These are phyloP conservation scores for Brevimyrus niger DNA, from an alignment of 2,113 vertebrate genomes.

Conservation along the genomic window DNA sequence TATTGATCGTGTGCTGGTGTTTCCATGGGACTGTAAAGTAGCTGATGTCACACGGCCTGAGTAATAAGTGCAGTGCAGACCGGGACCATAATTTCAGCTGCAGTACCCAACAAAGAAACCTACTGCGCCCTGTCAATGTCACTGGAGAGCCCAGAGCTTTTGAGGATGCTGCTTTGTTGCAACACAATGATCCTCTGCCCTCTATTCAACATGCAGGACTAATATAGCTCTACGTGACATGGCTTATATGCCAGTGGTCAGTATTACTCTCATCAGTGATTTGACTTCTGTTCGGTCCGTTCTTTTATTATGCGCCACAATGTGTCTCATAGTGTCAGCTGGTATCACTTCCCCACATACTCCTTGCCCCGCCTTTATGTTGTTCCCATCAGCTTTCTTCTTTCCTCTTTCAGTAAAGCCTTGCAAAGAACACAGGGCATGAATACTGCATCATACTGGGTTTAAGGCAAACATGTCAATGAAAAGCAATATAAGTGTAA, in stretches of 20 bases:
- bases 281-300: not conserved
- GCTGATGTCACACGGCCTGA: not conserved
- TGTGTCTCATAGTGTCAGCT: not conserved
- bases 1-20: conserved; percentile 13
- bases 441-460: conserved; percentile 38
- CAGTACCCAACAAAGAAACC: not conserved
- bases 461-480: conserved; percentile 76
- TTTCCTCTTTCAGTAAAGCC: not conserved
- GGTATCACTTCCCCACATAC: not conserved
- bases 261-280: not conserved
- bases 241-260: not conserved
- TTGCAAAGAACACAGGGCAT: not conserved
- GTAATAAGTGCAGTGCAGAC: not conserved
- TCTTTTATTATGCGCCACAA: not conserved
- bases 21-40: not conserved
- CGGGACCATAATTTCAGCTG: not conserved
- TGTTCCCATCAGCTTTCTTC: not conserved
- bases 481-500: conserved; percentile 66
- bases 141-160: not conserved
- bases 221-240: not conserved
- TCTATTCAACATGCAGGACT: not conserved
- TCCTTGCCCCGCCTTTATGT: not conserved
- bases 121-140: not conserved
- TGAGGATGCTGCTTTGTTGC: conserved; percentile 3
- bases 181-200: not conserved